These are phyloP conservation scores for Drosophila nr. fundita DNA, from an alignment of 2,888 invertebrate genomes.

Conservation along the genomic window DNA sequence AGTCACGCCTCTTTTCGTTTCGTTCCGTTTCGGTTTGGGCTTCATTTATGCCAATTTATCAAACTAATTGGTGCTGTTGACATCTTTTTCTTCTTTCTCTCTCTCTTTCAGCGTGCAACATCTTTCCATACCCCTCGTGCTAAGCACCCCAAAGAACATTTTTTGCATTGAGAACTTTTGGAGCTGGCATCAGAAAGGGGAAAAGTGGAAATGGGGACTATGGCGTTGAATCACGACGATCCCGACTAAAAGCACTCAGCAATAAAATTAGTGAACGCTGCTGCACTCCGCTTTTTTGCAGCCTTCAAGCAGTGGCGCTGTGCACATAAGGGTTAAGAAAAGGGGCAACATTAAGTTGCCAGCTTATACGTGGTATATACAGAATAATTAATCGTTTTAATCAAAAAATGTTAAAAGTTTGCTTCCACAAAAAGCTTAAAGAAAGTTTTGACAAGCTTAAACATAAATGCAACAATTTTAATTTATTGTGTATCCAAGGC, in stretches of 20 bases:
- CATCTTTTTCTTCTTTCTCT: constrained; percentile 72
- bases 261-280: constrained; percentile 78
- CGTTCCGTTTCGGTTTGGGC: constrained; percentile 53
- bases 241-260: constrained; percentile 76
- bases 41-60: constrained; percentile 82
- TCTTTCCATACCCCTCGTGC: constrained; percentile 18
- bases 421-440: background rate
- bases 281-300: constrained; percentile 59
- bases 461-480: background rate
- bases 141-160: constrained; percentile 25
- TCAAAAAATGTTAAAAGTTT: background rate
- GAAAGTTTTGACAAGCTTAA: background rate
- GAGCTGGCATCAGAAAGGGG: constrained; percentile 2
- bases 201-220: background rate
- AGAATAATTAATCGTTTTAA: background rate
- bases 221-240: constrained; percentile 18
- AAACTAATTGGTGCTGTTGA: constrained; percentile 84
- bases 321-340: background rate
- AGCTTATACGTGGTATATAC: background rate
- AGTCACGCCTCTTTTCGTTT: constrained; percentile 10
- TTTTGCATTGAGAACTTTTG: constrained; percentile 34
- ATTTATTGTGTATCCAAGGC: background rate
- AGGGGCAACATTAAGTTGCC: background rate
- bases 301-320: constrained; percentile 25
- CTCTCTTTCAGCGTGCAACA: constrained; percentile 38